A percentile compares a stretch with the other conserved stretches of the same genome.
Conservation (phyloP, 2,797 vertebrate genomes). For the Ptychobarbus kaznakovi region DNA sequence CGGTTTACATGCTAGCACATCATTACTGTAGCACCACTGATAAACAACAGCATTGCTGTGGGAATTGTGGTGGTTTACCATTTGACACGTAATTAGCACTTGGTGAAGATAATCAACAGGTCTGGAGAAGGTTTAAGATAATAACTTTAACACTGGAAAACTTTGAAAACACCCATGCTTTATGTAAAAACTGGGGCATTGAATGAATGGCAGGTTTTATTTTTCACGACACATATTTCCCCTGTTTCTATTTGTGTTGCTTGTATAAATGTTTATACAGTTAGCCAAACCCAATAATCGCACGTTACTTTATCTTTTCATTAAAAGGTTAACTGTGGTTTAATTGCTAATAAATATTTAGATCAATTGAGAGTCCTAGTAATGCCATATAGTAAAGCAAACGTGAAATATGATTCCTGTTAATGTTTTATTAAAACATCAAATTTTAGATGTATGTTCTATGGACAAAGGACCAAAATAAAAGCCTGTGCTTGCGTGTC, state of each 20-base stretch:
- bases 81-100: conserved; percentile 1
- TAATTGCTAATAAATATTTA: background rate
- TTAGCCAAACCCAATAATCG: background rate
- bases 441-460: too few species aligned
- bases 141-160: background rate
- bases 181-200: background rate
- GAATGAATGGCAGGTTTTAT: background rate
- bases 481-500: background rate
- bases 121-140: background rate
- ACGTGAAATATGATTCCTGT: background rate
- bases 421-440: background rate
- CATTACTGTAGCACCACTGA: conserved; percentile 2
- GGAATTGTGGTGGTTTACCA: conserved; percentile 1
- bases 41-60: conserved; percentile 5
- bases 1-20: background rate
- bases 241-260: background rate
- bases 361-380: background rate
- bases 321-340: background rate
- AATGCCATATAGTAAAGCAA: background rate
- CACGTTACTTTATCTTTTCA: background rate
- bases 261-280: background rate
- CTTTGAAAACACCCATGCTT: background rate
- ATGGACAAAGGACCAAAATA: background rate
- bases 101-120: background rate
- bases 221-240: background rate